Evolutionary conservation across 1,140 invertebrate species (phyloP), one percentile per base, ranked within the genome.

Genomic region (Drosophila pseudoobscura): DNA sequence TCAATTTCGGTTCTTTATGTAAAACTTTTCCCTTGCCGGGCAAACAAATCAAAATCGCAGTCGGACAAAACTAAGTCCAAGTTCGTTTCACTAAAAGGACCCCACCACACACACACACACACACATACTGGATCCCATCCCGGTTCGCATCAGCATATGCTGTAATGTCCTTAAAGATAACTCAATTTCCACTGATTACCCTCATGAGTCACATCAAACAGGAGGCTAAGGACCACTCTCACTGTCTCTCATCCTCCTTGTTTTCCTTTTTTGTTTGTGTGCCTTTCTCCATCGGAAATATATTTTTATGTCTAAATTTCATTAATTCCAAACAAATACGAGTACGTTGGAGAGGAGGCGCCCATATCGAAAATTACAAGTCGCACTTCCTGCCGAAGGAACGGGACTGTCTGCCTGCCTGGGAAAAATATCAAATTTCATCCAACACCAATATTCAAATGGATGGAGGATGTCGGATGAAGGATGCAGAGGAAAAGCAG

Each of bases 251-350:
- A 15, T 4, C 29, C 26, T 44, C 39, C 51, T 61, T 26, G 15
- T 26, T 22, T 50, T 49, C 43, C 46, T 62, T 31, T 62, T 35
- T 60, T 62, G 65, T 77, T 80, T 79, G 68, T 69, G 74, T 82
- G 70, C 69, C 70, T 55, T 80, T 46, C 66, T 66, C 68, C 55
- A 52, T 59, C 59, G 55, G 56, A 55, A 57, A 61, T 50, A 68
- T 58, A 70, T 70, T 78, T 87, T 78, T 62, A 87, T 88, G 82
- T 87, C 83, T 88, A 88, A 87, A 87, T 87, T 87, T 87, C 83
- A 87, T 87, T 87, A 87, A 78, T 88, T 82, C 75, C 82, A 88
- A 87, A 87, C 83, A 87, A 88, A 85, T 59, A 77, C 61, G 43
- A 39, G 17, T 15, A 35, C 22, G 47, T 39, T 35, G 51, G 47